Conservation (phyloP, 2,888 invertebrate genomes). For the Sceliomorpha sp. region DNA sequence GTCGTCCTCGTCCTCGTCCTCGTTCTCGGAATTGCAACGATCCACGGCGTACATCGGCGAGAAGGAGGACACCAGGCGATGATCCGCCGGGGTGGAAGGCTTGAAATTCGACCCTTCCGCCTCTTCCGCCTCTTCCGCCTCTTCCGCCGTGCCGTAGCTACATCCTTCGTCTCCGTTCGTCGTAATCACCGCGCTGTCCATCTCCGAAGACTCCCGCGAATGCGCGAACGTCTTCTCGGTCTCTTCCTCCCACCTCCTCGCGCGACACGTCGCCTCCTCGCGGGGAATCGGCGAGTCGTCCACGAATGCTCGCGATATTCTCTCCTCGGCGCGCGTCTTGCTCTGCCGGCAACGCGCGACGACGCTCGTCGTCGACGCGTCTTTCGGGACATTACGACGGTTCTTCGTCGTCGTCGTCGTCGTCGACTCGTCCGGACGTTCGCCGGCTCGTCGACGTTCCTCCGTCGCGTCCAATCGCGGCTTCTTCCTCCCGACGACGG, state of each 20-base stretch:
- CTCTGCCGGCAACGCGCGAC: conserved; percentile 69
- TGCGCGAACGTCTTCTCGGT: conserved; percentile 5
- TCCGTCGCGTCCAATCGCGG: conserved; percentile 16
- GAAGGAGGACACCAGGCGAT: background rate
- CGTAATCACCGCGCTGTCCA: too few species aligned
- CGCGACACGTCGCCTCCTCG: conserved; percentile 21
- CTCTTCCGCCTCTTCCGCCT: background rate
- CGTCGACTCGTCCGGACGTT: conserved; percentile 10
- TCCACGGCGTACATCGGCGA: conserved; percentile 5
- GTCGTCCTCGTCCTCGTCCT: conserved; percentile 59
- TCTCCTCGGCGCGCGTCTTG: conserved; percentile 75
- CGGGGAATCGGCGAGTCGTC: conserved; percentile 61
- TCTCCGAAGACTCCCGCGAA: too few species aligned
- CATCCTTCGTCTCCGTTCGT: too few species aligned
- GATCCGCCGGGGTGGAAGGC: background rate
- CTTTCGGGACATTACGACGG: too few species aligned
- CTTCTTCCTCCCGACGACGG: conserved; percentile 33
- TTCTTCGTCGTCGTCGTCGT: conserved; percentile 9
- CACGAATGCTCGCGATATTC: conserved; percentile 71
- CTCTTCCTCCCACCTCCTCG: background rate
- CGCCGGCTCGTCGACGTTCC: conserved; percentile 2
- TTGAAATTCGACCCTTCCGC: too few species aligned
- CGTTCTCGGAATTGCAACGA: conserved; percentile 53
- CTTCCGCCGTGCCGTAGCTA: too few species aligned
- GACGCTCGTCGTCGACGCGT: too few species aligned